Conservation (phyloP, 2,797 vertebrate species). For the Orestias chungarensis region DNA sequence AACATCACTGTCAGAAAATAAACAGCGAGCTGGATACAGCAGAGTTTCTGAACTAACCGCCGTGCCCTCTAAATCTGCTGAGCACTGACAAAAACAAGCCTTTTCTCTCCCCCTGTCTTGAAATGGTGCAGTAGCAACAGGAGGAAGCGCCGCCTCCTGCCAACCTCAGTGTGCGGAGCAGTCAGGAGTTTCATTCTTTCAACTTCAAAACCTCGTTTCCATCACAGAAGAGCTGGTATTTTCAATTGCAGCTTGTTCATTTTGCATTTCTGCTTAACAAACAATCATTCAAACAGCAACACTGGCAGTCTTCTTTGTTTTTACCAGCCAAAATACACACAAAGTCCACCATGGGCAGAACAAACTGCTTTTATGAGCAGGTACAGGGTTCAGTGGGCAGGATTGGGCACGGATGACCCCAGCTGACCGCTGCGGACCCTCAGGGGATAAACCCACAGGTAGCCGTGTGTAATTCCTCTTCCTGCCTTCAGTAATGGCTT, state of each 20-base stretch:
- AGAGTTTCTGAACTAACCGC: conserved; percentile 60
- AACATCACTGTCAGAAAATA: conserved; percentile 29
- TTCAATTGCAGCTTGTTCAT: conserved; percentile 37
- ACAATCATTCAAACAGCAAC: conserved; percentile 14
- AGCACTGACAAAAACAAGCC: conserved; percentile 57
- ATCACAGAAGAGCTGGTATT: conserved; percentile 8
- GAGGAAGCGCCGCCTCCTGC: conserved; percentile 33
- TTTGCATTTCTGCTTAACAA: conserved; percentile 45
- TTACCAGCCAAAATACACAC: background rate
- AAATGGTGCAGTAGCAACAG: conserved; percentile 23
- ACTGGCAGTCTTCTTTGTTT: background rate
- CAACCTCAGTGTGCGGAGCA: conserved; percentile 23
- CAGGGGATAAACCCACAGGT: conserved; percentile 59
- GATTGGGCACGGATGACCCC: conserved; percentile 54
- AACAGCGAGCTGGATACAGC: conserved; percentile 8
- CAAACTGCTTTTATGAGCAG: background rate
- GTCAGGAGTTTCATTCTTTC: conserved; percentile 42
- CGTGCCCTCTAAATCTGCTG: conserved; percentile 78
- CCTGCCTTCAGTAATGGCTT: conserved; percentile 58
- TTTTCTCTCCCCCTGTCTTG: conserved; percentile 15
- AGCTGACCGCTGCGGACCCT: conserved; percentile 37
- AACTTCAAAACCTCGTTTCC: conserved; percentile 25
- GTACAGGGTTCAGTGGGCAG: conserved; percentile 46
- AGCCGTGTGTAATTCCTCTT: conserved; percentile 68
- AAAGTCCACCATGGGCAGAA: conserved; percentile 9